Evolutionary conservation across 2,113 vertebrate species (phyloP).

Genomic region (Globicephala melas): DNA sequence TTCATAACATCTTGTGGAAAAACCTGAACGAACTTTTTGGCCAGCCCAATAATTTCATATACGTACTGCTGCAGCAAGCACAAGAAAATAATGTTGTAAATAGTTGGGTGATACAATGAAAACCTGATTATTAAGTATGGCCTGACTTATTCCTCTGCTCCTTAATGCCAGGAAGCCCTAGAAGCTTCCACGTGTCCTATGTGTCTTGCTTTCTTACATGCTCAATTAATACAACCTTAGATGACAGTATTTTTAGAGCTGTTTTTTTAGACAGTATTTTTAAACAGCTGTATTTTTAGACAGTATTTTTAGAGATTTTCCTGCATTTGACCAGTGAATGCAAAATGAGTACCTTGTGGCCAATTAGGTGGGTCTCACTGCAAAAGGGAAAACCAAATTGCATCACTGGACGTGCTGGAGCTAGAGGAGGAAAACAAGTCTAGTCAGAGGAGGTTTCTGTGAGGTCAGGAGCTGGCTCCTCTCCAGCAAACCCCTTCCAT

Average conservation of each 20-base stretch:
- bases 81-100: not conserved
- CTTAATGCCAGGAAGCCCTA: not conserved
- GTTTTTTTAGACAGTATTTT: no score
- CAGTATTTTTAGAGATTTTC: not conserved
- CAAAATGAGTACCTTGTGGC: not conserved
- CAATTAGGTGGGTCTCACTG: not conserved
- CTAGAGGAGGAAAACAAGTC: not conserved
- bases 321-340: not conserved
- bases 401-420: no score
- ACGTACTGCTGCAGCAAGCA: not conserved
- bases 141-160: not conserved
- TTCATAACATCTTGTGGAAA: no score
- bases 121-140: not conserved
- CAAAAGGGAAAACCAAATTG: not conserved
- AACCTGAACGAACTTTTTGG: no score
- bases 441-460: not conserved
- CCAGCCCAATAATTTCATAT: not conserved
- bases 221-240: not conserved
- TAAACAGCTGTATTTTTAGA: no score
- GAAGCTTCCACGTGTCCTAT: not conserved
- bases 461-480: not conserved
- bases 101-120: not conserved
- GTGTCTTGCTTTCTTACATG: not conserved
- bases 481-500: accelerated
- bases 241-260: not conserved